Percentiles rank a stretch among this genome's conserved stretches.
phyloP scores from a whole-genome alignment of 2,888 invertebrate genomes.

The Sphaerophoria rueppellii region DNA sequence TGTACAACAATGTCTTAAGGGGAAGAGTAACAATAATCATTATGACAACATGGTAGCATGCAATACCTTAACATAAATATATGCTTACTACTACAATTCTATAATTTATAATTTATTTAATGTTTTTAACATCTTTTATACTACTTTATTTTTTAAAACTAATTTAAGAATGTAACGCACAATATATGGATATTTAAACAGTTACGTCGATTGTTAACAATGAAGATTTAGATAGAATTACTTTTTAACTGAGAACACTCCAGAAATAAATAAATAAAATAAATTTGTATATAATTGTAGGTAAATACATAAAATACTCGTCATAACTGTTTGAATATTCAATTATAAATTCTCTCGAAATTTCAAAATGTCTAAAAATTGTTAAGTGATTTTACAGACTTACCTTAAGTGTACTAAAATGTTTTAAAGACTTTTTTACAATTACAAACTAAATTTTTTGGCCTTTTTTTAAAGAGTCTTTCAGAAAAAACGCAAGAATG shows the following conservation, averaged over 20 bases:
- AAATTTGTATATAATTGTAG: not conserved
- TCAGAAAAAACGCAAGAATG: not conserved
- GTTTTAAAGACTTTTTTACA: not conserved
- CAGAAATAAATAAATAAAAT: not conserved
- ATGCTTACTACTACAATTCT: too few relatives aligned
- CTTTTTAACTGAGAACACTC: not conserved
- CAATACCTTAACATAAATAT: too few relatives aligned
- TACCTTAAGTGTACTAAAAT: not conserved
- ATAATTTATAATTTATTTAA: too few relatives aligned
- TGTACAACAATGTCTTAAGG: too few relatives aligned
- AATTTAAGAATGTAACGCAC: too few relatives aligned
- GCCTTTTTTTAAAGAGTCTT: slow-evolving; percentile 9
- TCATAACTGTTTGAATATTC: not conserved
- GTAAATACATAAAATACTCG: not conserved
- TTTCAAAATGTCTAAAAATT: not conserved
- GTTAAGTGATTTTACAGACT: not conserved
- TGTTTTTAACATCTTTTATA: too few relatives aligned
- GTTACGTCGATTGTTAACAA: not conserved
- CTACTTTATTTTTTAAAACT: too few relatives aligned
- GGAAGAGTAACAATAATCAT: too few relatives aligned
- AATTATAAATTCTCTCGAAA: not conserved
- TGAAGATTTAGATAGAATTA: not conserved
- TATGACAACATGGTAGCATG: too few relatives aligned
- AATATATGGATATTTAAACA: not conserved
- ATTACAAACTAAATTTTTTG: not conserved